Evolutionary conservation across 1,140 invertebrate genomes (phyloP).

Genomic region (Euborellia annulipes): DNA sequence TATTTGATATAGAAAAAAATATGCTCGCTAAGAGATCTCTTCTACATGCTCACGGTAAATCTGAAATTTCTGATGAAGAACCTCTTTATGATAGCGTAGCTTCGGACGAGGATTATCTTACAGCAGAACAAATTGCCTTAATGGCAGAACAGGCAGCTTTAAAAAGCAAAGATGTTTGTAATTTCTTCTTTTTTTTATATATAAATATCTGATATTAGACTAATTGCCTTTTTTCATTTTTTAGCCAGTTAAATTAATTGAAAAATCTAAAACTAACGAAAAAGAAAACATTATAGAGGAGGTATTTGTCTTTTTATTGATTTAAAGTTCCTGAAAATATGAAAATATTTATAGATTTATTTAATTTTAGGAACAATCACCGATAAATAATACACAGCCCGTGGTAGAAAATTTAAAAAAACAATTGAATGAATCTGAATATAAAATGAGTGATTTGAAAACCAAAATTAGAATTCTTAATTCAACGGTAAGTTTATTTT

Average conservation of each 20-base stretch:
- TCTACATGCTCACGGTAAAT: constrained; percentile 17
- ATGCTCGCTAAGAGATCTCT: no score
- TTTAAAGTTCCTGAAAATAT: no score
- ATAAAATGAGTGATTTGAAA: constrained; percentile 25
- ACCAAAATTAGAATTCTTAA: constrained; percentile 17
- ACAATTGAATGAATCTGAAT: constrained; percentile 27
- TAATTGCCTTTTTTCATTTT: constrained; percentile 1
- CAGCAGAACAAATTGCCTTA: constrained; percentile 27
- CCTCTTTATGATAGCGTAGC: constrained; percentile 92
- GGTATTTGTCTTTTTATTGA: no score
- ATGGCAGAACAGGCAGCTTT: constrained; percentile 39
- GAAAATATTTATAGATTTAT: no score
- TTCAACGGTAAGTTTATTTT: constrained; percentile 9
- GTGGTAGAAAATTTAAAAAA: constrained; percentile 22
- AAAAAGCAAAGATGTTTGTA: constrained; percentile 14
- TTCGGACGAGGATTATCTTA: constrained; percentile 81
- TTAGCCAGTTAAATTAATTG: neutral
- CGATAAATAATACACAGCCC: no score
- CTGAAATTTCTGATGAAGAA: constrained; percentile 76
- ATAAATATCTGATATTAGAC: no score
- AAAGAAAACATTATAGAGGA: no score
- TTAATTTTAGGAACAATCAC: no score
- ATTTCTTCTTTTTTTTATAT: no score
- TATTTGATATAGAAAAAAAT: no score
- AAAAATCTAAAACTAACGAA: no score